These are phyloP conservation scores for Nothocercus nigrocapillus DNA, from an alignment of 2,113 vertebrate species.

Conservation along the genomic window DNA sequence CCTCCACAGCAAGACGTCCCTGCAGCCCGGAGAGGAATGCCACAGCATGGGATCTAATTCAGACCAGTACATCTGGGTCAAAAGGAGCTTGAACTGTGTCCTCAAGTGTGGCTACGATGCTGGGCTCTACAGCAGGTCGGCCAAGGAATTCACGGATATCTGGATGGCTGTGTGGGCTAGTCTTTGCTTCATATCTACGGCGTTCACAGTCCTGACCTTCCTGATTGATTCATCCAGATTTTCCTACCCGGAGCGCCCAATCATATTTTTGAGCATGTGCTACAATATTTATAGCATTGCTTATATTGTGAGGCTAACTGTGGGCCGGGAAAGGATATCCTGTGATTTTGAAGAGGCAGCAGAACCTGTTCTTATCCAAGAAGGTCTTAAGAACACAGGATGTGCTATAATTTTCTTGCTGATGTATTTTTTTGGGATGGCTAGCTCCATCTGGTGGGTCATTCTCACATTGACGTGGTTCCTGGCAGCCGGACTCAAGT, in stretches of 20 bases:
- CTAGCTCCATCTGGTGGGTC: conserved; percentile 99
- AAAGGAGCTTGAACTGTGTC: conserved; percentile 90
- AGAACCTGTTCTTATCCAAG: conserved; percentile 95
- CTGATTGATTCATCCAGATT: conserved; percentile 96
- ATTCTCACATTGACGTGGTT: conserved; percentile 98
- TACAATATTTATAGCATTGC: conserved; percentile 99
- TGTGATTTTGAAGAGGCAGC: conserved; percentile 96
- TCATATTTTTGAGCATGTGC: conserved; percentile 99
- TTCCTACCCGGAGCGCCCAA: conserved; percentile 96
- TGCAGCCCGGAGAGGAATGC: conserved; percentile 91
- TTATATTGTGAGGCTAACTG: conserved; percentile 94
- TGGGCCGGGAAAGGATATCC: conserved; percentile 97
- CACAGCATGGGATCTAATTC: conserved; percentile 84
- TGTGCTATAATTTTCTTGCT: conserved; percentile 99
- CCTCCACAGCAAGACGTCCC: conserved; percentile 82
- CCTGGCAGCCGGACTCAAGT: conserved; percentile 95
- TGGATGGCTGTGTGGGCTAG: conserved; percentile 99
- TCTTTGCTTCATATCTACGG: conserved; percentile 96
- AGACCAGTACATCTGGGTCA: conserved; percentile 95
- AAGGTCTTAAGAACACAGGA: conserved; percentile 98
- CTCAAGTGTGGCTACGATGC: conserved; percentile 96
- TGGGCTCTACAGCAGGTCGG: conserved; percentile 89
- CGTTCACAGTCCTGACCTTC: conserved; percentile 96
- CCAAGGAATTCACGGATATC: conserved; percentile 96
- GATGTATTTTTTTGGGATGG: conserved; percentile 99